phyloP scores from a whole-genome alignment of 2,888 invertebrate species.

The Keiferia lycopersicella region DNA sequence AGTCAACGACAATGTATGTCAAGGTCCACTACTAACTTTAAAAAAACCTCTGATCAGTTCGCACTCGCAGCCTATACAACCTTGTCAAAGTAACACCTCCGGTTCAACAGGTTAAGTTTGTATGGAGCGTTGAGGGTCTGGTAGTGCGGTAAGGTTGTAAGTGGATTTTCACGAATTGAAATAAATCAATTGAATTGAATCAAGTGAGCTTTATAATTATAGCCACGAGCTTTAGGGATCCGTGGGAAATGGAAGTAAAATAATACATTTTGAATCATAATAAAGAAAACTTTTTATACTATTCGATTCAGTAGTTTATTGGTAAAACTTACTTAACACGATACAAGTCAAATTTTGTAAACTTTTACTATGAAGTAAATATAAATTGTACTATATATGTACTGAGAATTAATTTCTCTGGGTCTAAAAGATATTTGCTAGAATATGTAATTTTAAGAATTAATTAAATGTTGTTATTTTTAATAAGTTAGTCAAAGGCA shows the following conservation, averaged over 20 bases:
- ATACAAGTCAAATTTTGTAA: too few species aligned
- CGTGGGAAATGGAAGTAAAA: neutral
- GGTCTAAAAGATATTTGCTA: neutral
- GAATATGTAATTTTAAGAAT: too few species aligned
- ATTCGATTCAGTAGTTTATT: too few species aligned
- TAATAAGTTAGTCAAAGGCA: too few species aligned
- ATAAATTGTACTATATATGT: too few species aligned
- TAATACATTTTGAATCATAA: neutral
- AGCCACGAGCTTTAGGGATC: constrained; percentile 29
- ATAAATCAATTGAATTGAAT: constrained; percentile 34
- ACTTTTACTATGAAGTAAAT: too few species aligned
- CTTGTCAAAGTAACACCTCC: constrained; percentile 35
- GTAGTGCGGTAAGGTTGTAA: constrained; percentile 37
- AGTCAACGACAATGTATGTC: constrained; percentile 62
- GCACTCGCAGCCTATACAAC: constrained; percentile 35
- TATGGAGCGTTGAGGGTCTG: neutral
- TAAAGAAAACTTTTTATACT: too few species aligned
- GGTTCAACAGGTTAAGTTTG: constrained; percentile 22
- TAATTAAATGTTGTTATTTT: too few species aligned
- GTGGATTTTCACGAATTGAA: constrained; percentile 22
- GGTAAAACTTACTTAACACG: too few species aligned
- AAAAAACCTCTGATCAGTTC: constrained; percentile 48
- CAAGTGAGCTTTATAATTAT: constrained; percentile 29
- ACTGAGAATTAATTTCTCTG: too few species aligned
- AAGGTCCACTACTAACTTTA: constrained; percentile 73